phyloP scores from a whole-genome alignment of 2,888 invertebrate genomes.

The Chalcosyrphus nemorum region DNA sequence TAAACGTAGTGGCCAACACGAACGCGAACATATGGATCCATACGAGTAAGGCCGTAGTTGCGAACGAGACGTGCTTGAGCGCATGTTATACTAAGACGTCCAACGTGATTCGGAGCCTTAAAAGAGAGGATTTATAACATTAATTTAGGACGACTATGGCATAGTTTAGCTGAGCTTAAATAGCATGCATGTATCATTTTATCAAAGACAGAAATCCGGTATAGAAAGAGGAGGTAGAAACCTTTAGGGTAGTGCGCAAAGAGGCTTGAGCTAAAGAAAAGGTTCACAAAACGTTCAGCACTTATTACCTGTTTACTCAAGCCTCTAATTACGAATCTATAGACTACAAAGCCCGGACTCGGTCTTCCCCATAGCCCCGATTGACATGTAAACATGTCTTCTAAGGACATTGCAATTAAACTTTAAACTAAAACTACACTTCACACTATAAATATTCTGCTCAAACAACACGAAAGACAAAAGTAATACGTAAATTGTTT shows the following conservation, averaged over 20 bases:
- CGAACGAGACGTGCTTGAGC: conserved; percentile 95
- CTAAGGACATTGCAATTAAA: background rate
- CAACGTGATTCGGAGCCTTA: conserved; percentile 80
- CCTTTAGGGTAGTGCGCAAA: no score
- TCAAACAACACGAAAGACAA: background rate
- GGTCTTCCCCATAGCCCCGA: background rate
- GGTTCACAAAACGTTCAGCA: background rate
- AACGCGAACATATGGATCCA: conserved; percentile 97
- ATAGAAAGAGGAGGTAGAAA: no score
- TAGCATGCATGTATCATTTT: no score
- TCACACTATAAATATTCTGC: no score
- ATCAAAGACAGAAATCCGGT: no score
- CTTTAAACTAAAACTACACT: no score
- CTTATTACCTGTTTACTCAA: background rate
- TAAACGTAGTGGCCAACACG: conserved; percentile 96
- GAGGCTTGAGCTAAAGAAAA: no score
- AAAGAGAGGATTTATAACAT: background rate
- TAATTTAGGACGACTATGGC: no score
- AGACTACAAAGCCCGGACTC: background rate
- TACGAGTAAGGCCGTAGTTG: conserved; percentile 96
- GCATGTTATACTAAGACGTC: conserved; percentile 92
- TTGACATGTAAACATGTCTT: background rate
- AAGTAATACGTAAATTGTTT: background rate
- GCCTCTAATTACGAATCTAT: background rate
- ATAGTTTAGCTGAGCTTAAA: no score